A percentile compares a stretch with the other conserved stretches of the same genome.
Conservation (phyloP, 2,113 vertebrate genomes). For the Ahaetulla prasina region DNA sequence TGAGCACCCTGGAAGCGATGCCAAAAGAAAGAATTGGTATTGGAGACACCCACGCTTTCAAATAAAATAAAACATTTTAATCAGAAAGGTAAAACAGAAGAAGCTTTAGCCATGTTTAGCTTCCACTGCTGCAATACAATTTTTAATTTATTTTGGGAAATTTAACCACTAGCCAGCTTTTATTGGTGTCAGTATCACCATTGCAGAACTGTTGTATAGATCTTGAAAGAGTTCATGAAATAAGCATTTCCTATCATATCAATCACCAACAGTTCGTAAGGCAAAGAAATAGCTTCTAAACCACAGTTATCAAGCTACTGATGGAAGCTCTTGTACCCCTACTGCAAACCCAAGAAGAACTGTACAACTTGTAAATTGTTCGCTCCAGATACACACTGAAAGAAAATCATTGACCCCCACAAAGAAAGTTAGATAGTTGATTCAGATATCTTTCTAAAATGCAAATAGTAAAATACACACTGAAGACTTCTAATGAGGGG, state of each 20-base stretch:
- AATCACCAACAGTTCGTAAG: neutral
- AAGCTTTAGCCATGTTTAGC: no score
- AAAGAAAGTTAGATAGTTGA: constrained; percentile 42
- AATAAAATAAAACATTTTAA: neutral
- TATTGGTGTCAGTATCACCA: neutral
- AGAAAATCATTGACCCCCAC: constrained; percentile 38
- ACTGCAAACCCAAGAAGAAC: constrained; percentile 23
- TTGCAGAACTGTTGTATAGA: neutral
- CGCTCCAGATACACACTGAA: constrained; percentile 28
- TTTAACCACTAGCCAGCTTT: neutral
- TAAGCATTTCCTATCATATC: neutral
- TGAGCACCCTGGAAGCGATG: neutral
- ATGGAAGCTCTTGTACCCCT: neutral
- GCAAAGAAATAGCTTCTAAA: neutral
- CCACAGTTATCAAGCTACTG: neutral
- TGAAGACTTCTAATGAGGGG: constrained; percentile 16
- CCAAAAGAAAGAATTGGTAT: neutral
- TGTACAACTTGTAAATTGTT: constrained; percentile 20
- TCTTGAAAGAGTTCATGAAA: neutral
- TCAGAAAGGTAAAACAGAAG: neutral
- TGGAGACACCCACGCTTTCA: neutral
- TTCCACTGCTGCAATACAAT: neutral
- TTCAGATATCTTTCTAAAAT: constrained; percentile 33
- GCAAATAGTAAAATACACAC: neutral
- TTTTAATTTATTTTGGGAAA: neutral